Percentiles rank a stretch among this genome's conserved stretches.
These are phyloP conservation scores for Diceros bicornis DNA, from an alignment of 2,797 vertebrate genomes.

Conservation along the genomic window DNA sequence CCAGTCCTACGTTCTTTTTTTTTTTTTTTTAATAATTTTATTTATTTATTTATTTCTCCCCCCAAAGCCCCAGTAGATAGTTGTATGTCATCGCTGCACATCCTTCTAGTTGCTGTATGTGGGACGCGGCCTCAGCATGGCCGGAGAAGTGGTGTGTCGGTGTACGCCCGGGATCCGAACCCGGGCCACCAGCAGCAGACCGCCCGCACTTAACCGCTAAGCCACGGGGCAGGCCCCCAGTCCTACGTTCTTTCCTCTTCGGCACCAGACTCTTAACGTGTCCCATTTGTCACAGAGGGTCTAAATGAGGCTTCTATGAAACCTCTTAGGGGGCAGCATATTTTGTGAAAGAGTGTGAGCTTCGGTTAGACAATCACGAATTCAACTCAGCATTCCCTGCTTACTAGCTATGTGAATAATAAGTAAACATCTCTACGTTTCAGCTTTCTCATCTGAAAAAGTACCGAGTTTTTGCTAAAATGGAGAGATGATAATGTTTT, in stretches of 20 bases:
- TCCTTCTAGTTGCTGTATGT: too few relatives aligned
- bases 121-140: too few relatives aligned
- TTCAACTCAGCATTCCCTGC: not conserved
- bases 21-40: too few relatives aligned
- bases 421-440: not conserved
- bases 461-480: not conserved
- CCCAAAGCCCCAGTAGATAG: too few relatives aligned
- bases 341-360: not conserved
- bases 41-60: too few relatives aligned
- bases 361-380: accelerated
- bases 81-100: too few relatives aligned
- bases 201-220: too few relatives aligned
- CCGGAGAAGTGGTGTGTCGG: too few relatives aligned
- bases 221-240: too few relatives aligned
- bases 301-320: not conserved
- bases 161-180: too few relatives aligned
- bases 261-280: not conserved
- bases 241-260: not conserved
- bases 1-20: not conserved
- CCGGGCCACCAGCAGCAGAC: too few relatives aligned
- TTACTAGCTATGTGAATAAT: not conserved
- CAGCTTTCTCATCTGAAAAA: not conserved
- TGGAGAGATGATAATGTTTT: not conserved
- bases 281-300: not conserved
- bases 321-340: not conserved